Percentiles rank a stretch among this genome's conserved stretches.
Conservation (phyloP, 2,888 invertebrate species). For the Eurytoma adleriae region DNA sequence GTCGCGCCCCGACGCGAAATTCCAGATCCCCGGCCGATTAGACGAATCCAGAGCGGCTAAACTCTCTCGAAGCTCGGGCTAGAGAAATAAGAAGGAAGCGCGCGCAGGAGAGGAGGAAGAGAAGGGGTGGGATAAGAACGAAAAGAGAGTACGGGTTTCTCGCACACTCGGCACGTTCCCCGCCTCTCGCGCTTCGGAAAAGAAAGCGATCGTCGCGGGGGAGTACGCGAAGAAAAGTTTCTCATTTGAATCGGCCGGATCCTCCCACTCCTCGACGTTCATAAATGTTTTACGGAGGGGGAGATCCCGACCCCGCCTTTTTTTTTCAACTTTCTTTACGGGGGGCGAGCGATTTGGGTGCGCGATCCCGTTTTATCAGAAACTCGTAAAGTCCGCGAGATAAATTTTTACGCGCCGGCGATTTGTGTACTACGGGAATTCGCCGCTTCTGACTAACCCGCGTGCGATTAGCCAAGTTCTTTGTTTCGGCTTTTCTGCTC, state of each 20-base stretch:
- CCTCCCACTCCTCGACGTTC: too few species aligned
- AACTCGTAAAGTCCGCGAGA: conserved; percentile 45
- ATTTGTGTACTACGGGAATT: neutral
- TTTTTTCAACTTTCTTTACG: too few species aligned
- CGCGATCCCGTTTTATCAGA: conserved; percentile 30
- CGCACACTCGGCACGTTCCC: conserved; percentile 54
- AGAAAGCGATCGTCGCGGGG: conserved; percentile 12
- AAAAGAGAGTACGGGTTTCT: conserved; percentile 21
- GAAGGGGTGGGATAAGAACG: conserved; percentile 4
- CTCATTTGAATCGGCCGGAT: too few species aligned
- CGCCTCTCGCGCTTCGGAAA: conserved; percentile 3
- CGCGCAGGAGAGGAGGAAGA: neutral
- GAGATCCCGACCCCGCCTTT: too few species aligned
- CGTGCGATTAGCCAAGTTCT: too few species aligned
- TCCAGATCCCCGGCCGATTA: conserved; percentile 42
- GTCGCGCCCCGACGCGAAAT: conserved; percentile 16
- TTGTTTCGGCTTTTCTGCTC: too few species aligned
- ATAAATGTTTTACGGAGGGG: neutral
- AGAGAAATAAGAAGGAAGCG: too few species aligned
- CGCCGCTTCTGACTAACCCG: too few species aligned
- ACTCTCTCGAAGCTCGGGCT: neutral
- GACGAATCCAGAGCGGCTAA: conserved; percentile 45
- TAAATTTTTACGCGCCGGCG: conserved; percentile 48
- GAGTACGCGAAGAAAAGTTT: too few species aligned
- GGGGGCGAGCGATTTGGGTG: neutral